phyloP scores from a whole-genome alignment of 2,888 invertebrate species.

The Cistogaster globosa region DNA sequence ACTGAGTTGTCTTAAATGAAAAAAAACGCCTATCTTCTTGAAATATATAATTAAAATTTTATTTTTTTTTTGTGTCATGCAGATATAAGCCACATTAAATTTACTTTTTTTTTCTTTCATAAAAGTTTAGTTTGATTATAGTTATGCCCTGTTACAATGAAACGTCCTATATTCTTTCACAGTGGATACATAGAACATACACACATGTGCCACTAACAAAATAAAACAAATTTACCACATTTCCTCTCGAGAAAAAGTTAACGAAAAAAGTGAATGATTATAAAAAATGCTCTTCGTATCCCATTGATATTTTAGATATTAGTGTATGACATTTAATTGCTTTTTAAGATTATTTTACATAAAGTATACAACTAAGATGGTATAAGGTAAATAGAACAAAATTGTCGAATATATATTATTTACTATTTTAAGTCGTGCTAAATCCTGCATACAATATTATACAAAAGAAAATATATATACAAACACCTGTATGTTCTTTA shows the following conservation, averaged over 20 bases:
- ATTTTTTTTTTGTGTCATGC: constrained; percentile 27
- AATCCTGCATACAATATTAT: not conserved
- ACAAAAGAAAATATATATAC: constrained; percentile 33
- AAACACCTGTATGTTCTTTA: not conserved
- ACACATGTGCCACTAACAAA: constrained; percentile 34
- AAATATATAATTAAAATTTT: constrained; percentile 47
- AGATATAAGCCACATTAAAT: constrained; percentile 31
- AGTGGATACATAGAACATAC: not conserved
- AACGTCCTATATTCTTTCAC: constrained; percentile 18
- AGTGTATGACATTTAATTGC: constrained; percentile 50
- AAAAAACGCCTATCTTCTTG: not conserved
- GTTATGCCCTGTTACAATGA: constrained; percentile 10
- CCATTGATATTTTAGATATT: constrained; percentile 54
- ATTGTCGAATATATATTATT: no score
- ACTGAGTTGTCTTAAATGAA: not conserved
- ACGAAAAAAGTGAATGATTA: not conserved
- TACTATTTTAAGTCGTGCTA: no score
- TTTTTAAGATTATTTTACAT: constrained; percentile 34
- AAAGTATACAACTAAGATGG: constrained; percentile 31
- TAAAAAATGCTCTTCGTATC: constrained; percentile 7
- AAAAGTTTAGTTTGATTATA: not conserved
- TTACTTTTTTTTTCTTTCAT: not conserved
- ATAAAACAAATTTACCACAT: constrained; percentile 28
- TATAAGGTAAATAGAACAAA: constrained; percentile 24
- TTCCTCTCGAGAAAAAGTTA: not conserved